Evolutionary conservation across 2,888 invertebrate species (phyloP).

Genomic region (Herminia tarsipennalis): DNA sequence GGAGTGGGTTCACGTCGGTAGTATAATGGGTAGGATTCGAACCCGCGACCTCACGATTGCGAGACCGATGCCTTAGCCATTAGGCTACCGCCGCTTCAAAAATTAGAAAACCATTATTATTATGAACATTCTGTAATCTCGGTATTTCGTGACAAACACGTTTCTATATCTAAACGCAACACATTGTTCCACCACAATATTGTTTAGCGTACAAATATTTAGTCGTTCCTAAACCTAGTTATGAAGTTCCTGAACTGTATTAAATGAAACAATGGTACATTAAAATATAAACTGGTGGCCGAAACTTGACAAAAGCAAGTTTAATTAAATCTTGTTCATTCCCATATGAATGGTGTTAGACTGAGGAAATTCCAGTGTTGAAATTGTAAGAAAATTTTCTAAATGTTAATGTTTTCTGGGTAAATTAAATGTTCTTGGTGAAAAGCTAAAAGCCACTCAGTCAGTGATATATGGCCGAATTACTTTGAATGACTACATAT

Average conservation of each 20-base stretch:
- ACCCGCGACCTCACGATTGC: no score
- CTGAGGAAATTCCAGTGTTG: conserved; percentile 1
- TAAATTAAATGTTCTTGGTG: no score
- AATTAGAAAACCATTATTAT: no score
- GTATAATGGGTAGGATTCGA: no score
- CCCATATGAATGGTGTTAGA: conserved; percentile 6
- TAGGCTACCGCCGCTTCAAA: no score
- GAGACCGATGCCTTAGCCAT: no score
- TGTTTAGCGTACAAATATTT: conserved; percentile 22
- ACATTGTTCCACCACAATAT: background rate
- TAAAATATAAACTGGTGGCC: conserved; percentile 35
- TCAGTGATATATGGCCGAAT: no score
- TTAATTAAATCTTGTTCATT: conserved; percentile 40
- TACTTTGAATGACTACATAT: no score
- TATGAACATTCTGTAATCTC: no score
- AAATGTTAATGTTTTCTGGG: background rate
- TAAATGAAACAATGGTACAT: conserved; percentile 37
- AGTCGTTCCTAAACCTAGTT: conserved; percentile 17
- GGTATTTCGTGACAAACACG: no score
- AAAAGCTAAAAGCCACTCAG: no score
- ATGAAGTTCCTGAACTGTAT: conserved; percentile 27
- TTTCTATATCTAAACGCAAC: background rate
- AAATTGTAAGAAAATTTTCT: conserved; percentile 3
- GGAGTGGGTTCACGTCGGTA: no score
- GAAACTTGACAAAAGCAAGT: conserved; percentile 32